Conservation (phyloP, 1,140 invertebrate species). For the Aphaenogaster rudis region DNA sequence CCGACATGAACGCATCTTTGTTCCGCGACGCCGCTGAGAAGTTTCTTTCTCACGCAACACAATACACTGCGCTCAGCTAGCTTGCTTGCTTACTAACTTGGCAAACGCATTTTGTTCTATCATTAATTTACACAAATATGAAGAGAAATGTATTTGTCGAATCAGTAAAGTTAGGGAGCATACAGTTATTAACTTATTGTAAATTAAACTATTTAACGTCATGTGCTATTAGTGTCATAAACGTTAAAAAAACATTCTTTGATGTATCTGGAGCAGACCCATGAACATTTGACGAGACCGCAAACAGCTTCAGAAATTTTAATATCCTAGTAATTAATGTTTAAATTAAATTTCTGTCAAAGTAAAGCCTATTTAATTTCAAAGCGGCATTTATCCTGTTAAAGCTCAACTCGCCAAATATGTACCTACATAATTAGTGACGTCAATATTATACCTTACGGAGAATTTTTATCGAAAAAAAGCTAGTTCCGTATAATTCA, state of each 20-base stretch:
- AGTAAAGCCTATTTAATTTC: constrained; percentile 38
- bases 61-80: not conserved
- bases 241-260: not conserved
- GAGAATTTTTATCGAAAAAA: not conserved
- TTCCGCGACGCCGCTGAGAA: not conserved
- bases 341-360: constrained; percentile 42
- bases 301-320: constrained; percentile 30
- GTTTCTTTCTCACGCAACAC: not conserved
- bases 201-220: not conserved
- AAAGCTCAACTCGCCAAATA: constrained; percentile 5
- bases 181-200: constrained; percentile 20
- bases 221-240: not conserved
- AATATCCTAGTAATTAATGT: constrained; percentile 38
- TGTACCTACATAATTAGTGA: not conserved
- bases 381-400: constrained; percentile 17
- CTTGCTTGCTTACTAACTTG: not conserved
- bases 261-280: not conserved
- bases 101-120: not conserved
- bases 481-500: constrained; percentile 7
- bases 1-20: constrained; percentile 6
- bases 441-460: not conserved
- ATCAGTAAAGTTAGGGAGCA: not conserved
- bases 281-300: constrained; percentile 1
- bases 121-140: not conserved
- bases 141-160: not conserved